These are phyloP conservation scores for Xestia c-nigrum DNA, from an alignment of 2,888 invertebrate genomes.

Conservation along the genomic window DNA sequence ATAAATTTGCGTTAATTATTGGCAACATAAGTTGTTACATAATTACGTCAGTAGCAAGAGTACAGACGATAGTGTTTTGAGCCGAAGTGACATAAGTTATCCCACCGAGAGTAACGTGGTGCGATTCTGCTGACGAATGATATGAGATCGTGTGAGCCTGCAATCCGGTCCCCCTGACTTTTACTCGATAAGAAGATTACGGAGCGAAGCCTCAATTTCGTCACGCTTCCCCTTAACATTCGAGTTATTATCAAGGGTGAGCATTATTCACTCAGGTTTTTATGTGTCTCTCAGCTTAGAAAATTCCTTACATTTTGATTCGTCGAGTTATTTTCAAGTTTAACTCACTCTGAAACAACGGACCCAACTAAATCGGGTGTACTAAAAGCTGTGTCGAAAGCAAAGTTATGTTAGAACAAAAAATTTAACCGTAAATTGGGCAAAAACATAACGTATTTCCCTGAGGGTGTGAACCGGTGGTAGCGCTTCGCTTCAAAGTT, in stretches of 20 bases:
- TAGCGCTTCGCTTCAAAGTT: conserved; percentile 8
- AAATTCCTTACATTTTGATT: conserved; percentile 29
- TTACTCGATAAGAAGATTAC: conserved; percentile 67
- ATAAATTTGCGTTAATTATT: not conserved
- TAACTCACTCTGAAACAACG: conserved; percentile 12
- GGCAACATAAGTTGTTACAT: not conserved
- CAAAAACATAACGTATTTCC: conserved; percentile 42
- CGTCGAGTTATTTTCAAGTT: conserved; percentile 38
- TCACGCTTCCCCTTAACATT: conserved; percentile 31
- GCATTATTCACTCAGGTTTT: conserved; percentile 60
- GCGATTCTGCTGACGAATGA: conserved; percentile 64
- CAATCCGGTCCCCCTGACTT: conserved; percentile 41
- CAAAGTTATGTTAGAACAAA: conserved; percentile 33
- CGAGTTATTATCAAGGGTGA: conserved; percentile 49
- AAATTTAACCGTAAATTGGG: conserved; percentile 36
- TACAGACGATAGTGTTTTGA: conserved; percentile 15
- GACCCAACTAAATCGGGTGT: not conserved
- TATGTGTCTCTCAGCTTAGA: conserved; percentile 31
- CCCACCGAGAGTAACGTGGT: conserved; percentile 9
- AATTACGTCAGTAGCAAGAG: conserved; percentile 1
- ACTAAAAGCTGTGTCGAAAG: conserved; percentile 25
- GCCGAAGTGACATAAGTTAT: conserved; percentile 20
- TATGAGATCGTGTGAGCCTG: conserved; percentile 48
- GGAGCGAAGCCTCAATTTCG: conserved; percentile 49
- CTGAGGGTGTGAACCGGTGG: conserved; percentile 7